Conservation (phyloP, 2,797 vertebrate genomes). For the Tamandua tetradactyla region DNA sequence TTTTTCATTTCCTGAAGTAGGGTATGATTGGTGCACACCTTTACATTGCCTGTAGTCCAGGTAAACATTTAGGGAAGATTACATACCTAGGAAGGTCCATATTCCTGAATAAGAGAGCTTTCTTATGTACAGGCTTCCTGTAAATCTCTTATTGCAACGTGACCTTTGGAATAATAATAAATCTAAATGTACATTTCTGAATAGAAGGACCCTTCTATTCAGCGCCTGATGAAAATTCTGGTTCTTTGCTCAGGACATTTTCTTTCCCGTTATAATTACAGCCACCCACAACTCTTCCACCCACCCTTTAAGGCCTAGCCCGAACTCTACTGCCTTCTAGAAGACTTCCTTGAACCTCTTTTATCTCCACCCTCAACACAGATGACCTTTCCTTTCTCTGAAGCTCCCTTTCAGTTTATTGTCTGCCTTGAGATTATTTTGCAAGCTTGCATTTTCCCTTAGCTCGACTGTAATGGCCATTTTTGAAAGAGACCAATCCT, state of each 20-base stretch:
- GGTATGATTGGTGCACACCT: neutral
- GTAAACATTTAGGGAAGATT: neutral
- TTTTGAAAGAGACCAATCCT: neutral
- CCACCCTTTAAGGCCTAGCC: neutral
- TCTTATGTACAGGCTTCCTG: too few relatives aligned
- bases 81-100: neutral
- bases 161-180: neutral
- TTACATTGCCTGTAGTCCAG: neutral
- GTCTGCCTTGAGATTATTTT: neutral
- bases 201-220: too few relatives aligned
- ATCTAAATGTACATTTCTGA: neutral
- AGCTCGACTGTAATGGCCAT: neutral
- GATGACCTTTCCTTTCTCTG: neutral
- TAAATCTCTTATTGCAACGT: neutral
- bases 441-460: neutral
- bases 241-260: neutral
- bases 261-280: neutral
- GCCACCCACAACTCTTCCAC: neutral
- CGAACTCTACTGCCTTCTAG: neutral
- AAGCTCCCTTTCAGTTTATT: neutral
- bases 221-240: neutral
- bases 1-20: neutral
- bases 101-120: neutral
- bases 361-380: neutral
- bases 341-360: neutral